These are phyloP conservation scores for Pterois miles DNA, from an alignment of 2,797 vertebrate genomes.

Conservation along the genomic window DNA sequence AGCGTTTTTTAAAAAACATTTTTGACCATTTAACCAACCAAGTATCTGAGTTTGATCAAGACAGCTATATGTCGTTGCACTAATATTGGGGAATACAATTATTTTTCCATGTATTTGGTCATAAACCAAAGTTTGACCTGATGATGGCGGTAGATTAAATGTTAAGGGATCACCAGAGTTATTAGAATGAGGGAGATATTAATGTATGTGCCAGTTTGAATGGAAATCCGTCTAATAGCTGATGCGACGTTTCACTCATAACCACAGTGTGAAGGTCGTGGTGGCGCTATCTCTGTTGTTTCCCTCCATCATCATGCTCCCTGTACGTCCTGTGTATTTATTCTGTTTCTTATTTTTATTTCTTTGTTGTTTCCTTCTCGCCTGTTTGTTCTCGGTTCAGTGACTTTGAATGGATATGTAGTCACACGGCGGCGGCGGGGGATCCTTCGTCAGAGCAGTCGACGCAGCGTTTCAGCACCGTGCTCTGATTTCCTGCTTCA, in stretches of 20 bases:
- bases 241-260: not conserved
- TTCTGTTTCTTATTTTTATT: not conserved
- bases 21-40: too few relatives aligned
- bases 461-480: not conserved
- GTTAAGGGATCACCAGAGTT: not conserved
- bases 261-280: not conserved
- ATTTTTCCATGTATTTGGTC: not conserved
- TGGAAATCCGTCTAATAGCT: not conserved
- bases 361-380: not conserved
- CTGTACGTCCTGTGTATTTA: not conserved
- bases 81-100: not conserved
- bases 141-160: not conserved
- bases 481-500: conserved; percentile 12
- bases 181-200: not conserved
- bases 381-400: not conserved
- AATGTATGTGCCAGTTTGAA: not conserved
- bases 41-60: too few relatives aligned
- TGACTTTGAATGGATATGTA: not conserved
- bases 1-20: too few relatives aligned
- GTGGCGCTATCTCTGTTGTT: not conserved
- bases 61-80: too few relatives aligned
- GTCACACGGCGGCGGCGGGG: not conserved
- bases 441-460: not conserved
- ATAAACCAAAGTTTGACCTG: too few relatives aligned
- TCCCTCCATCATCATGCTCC: not conserved